Conservation (phyloP, 1,140 invertebrate genomes). For the Agrypnia vestita region DNA sequence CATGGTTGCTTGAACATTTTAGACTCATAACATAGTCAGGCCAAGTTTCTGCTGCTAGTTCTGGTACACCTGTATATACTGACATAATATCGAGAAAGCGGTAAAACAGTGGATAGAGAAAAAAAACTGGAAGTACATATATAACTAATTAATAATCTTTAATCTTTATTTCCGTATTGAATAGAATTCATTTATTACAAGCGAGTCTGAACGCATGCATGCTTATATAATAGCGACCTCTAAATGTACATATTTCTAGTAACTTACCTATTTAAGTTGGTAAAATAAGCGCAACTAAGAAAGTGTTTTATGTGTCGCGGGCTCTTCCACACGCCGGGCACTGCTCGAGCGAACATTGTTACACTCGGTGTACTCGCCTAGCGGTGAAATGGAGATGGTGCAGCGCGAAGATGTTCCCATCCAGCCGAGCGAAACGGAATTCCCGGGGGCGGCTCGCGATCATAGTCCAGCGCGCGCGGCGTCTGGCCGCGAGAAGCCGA, state of each 20-base stretch:
- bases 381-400: background rate
- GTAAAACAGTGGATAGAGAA: no score
- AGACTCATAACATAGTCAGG: no score
- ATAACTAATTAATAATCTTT: no score
- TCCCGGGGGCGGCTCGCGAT: conserved; percentile 15
- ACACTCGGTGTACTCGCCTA: background rate
- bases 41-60: no score
- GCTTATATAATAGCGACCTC: conserved; percentile 13
- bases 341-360: background rate
- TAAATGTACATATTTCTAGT: background rate
- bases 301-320: conserved; percentile 3
- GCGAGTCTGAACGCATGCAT: background rate
- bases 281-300: conserved; percentile 7
- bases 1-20: no score
- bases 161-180: no score
- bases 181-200: background rate
- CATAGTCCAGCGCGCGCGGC: conserved; percentile 23
- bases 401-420: conserved; percentile 43
- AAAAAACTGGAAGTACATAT: no score
- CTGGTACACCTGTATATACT: no score
- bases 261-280: conserved; percentile 1
- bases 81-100: no score
- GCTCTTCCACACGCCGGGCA: background rate
- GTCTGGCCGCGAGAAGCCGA: background rate
- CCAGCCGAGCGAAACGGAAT: conserved; percentile 29